Conservation (phyloP, 2,797 vertebrate genomes). For the Hozukius guyotensis region DNA sequence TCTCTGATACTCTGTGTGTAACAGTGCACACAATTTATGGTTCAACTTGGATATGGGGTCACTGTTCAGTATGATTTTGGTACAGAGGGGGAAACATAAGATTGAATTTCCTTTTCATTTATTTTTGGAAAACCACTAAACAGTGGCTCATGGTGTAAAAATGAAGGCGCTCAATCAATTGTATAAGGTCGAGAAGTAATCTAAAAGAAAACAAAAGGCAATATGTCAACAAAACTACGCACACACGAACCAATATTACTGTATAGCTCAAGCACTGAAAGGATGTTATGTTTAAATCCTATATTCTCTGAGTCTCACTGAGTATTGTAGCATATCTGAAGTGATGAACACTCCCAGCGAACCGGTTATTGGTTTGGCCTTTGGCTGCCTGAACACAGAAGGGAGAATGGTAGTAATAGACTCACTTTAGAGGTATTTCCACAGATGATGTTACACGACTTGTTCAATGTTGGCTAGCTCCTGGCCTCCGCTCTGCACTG, state of each 20-base stretch:
- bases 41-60: background rate
- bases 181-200: background rate
- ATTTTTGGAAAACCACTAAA: background rate
- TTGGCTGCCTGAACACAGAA: background rate
- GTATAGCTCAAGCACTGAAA: background rate
- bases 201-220: background rate
- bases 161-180: background rate
- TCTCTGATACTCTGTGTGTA: background rate
- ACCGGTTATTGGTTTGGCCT: background rate
- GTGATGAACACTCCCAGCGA: background rate
- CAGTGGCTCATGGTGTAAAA: background rate
- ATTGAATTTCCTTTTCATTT: slow-evolving; percentile 15
- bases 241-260: background rate
- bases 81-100: background rate
- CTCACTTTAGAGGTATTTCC: background rate
- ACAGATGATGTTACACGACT: background rate
- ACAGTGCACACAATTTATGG: background rate
- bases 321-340: slow-evolving; percentile 7
- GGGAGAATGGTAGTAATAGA: background rate
- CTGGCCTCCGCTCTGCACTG: no score
- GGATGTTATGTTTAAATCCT: background rate
- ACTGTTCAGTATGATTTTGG: background rate
- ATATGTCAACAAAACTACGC: slow-evolving; percentile 1
- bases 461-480: no score
- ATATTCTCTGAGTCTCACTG: background rate